Conservation (phyloP, 2,113 vertebrate species). For the Spea multiplicata region DNA sequence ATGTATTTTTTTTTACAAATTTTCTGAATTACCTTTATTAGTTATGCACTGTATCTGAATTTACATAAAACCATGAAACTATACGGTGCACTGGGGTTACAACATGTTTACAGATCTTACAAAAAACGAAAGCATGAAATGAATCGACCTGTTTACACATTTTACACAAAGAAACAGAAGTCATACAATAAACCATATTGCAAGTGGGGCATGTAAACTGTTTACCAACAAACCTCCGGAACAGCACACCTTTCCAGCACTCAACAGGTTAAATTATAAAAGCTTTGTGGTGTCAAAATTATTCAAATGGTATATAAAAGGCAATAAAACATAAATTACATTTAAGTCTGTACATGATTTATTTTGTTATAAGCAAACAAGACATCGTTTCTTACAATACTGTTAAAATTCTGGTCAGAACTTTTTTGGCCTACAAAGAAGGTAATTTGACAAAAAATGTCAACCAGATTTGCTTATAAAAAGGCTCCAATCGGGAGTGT, state of each 20-base stretch:
- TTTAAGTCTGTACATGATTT: slow-evolving; percentile 72
- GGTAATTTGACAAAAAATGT: slow-evolving; percentile 46
- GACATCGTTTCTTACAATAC: slow-evolving; percentile 58
- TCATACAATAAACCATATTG: slow-evolving; percentile 56
- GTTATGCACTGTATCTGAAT: slow-evolving; percentile 57
- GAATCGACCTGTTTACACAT: slow-evolving; percentile 59
- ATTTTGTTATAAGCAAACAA: slow-evolving; percentile 60
- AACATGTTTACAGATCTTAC: slow-evolving; percentile 51
- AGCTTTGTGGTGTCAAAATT: slow-evolving; percentile 51
- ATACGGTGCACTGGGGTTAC: slow-evolving; percentile 40
- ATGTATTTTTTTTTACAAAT: background rate
- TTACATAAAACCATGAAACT: slow-evolving; percentile 56
- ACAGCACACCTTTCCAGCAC: background rate
- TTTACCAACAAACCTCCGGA: slow-evolving; percentile 5
- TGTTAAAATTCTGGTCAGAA: slow-evolving; percentile 53
- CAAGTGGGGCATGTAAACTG: slow-evolving; percentile 59
- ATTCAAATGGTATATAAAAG: slow-evolving; percentile 62
- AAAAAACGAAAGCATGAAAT: slow-evolving; percentile 61
- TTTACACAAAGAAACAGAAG: slow-evolving; percentile 51
- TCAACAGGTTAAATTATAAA: slow-evolving; percentile 62
- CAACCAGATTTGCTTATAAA: slow-evolving; percentile 6
- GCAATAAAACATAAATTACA: slow-evolving; percentile 84
- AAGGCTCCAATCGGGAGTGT: background rate
- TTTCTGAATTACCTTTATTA: slow-evolving; percentile 69
- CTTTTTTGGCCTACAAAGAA: slow-evolving; percentile 50